These are phyloP conservation scores for Perdita meconis DNA, from an alignment of 2,888 invertebrate genomes.

Conservation along the genomic window DNA sequence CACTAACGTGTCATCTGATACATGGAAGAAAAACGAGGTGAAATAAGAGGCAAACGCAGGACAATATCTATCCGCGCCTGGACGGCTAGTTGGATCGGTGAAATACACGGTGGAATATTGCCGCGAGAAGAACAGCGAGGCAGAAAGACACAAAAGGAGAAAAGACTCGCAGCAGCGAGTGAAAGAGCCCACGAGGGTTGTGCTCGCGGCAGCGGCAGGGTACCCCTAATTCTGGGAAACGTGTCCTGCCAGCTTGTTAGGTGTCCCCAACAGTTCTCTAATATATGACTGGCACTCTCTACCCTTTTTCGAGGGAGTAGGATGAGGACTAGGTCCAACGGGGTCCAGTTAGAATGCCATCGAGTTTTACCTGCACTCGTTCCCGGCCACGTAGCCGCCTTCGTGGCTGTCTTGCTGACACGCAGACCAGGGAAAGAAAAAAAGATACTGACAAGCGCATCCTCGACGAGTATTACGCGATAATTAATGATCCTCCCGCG, in stretches of 20 bases:
- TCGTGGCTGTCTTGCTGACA: constrained; percentile 18
- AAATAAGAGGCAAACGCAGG: constrained; percentile 37
- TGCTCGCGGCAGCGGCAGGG: constrained; percentile 61
- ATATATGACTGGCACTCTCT: constrained; percentile 81
- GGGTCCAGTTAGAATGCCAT: constrained; percentile 63
- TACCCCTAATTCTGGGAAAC: constrained; percentile 81
- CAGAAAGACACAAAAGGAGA: constrained; percentile 37
- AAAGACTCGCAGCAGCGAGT: constrained; percentile 19
- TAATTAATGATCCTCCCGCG: constrained; percentile 67
- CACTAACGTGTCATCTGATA: no score
- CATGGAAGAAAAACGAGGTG: constrained; percentile 23
- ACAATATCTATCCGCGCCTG: constrained; percentile 63
- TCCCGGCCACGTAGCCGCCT: constrained; percentile 12
- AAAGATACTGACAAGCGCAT: constrained; percentile 15
- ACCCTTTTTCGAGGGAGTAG: constrained; percentile 70
- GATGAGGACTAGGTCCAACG: constrained; percentile 47
- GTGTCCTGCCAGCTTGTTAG: constrained; percentile 82
- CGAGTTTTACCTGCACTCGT: constrained; percentile 60
- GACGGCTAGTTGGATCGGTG: constrained; percentile 38
- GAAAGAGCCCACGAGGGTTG: constrained; percentile 61
- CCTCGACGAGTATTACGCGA: constrained; percentile 62
- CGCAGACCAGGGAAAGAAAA: not conserved
- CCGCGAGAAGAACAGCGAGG: constrained; percentile 28
- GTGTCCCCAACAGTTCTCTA: constrained; percentile 82
- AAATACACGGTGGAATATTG: constrained; percentile 62